Evolutionary conservation across 2,797 vertebrate genomes (phyloP).

Genomic region (Hydrolagus colliei): DNA sequence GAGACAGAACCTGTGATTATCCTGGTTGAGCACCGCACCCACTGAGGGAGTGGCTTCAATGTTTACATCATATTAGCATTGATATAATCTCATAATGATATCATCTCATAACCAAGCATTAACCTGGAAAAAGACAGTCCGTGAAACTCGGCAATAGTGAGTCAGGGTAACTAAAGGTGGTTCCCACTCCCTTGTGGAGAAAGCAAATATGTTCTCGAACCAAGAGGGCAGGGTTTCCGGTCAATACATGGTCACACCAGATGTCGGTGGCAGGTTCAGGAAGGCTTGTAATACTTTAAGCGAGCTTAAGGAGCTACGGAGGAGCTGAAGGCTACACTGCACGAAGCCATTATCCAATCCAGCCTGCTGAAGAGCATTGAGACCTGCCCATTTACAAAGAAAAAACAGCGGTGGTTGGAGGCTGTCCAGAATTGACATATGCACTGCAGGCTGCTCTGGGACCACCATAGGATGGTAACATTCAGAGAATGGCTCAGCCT

Average conservation of each 20-base stretch:
- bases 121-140: not conserved
- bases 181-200: not conserved
- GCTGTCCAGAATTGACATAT: conserved; percentile 18
- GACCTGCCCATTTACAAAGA: conserved; percentile 1
- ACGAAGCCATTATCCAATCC: not conserved
- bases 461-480: not conserved
- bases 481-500: not conserved
- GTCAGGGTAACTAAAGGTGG: not conserved
- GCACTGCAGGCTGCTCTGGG: conserved; percentile 17
- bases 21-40: not conserved
- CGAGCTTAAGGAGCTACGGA: not conserved
- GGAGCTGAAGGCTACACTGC: not conserved
- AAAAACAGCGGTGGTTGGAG: conserved; percentile 17
- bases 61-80: not conserved
- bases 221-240: not conserved
- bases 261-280: not conserved
- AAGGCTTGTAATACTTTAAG: not conserved
- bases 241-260: not conserved
- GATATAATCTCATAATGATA: not conserved
- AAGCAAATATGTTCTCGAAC: not conserved
- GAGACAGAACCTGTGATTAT: not conserved
- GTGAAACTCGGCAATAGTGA: not conserved
- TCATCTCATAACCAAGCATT: not conserved
- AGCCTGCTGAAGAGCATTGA: not conserved
- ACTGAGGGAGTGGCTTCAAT: not conserved